Evolutionary conservation across 2,888 invertebrate genomes (phyloP), one percentile per base, ranked within the genome.

Genomic region (Aspidapion aeneum): DNA sequence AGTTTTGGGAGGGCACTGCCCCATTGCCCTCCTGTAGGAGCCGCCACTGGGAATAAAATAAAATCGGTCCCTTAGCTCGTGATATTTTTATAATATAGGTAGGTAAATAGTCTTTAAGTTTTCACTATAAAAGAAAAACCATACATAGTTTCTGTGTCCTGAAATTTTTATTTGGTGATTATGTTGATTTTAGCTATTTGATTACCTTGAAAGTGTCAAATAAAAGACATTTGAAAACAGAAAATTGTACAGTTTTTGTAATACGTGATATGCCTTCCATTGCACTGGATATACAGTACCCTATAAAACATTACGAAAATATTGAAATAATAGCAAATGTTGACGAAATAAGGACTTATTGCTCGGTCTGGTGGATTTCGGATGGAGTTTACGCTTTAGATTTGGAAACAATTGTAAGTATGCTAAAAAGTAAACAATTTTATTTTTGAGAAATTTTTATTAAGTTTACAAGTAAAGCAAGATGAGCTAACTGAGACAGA

Each of bases 261-360:
- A 1, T 48, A 7, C 7, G 19, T 7, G 20, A 55, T 49, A 21
- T 61, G 16, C 61, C 64, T 1, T 64, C 64, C 16, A 61, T 64
- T 22, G 58, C 58, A 49, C 55, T 61, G 2, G 1, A 55, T 21
- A n/a, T 57, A 49, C 16, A 21, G 5, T 50, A 55, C n/a, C 61
- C 61, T 19, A 57, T 64, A 22, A 49, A 18, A 48, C 60, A 59
- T 20, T 51, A 48, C 48, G 5, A 22, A 48, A 58, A 55, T 18
- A 61, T 64, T n/a, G 54, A 61, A 55, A 22, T 64, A n/a, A 51
- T 2, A 9, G 61, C 58, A 1, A 55, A 21, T 35, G 49, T 64
- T 17, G 57, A 48, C 18, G 58, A 61, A 17, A 19, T 64, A 20
- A 22, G 64, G 55, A 64, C 64, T 18, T 64, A 64, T 56, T 64